phyloP scores from a whole-genome alignment of 2,888 invertebrate genomes.

The Ariolimax columbianus region DNA sequence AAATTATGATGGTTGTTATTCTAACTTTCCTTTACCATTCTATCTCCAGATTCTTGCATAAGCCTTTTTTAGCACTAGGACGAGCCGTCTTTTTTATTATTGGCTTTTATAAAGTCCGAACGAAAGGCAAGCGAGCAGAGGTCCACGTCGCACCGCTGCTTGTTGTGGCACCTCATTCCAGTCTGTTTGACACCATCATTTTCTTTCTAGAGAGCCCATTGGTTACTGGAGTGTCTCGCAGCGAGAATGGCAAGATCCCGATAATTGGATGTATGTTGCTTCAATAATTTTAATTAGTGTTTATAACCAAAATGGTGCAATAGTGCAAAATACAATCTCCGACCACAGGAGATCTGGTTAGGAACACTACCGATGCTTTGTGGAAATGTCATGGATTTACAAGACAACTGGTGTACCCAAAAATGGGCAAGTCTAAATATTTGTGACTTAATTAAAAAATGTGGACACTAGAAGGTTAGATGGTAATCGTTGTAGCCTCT shows the following conservation, averaged over 20 bases:
- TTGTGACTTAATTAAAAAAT: too few relatives aligned
- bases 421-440: too few relatives aligned
- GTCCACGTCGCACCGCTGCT: constrained; percentile 34
- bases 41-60: constrained; percentile 12
- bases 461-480: too few relatives aligned
- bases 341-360: too few relatives aligned
- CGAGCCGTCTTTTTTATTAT: constrained; percentile 10
- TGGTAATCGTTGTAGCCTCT: too few relatives aligned
- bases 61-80: constrained; percentile 46
- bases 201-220: constrained; percentile 84
- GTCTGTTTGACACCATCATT: constrained; percentile 77
- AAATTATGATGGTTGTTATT: too few relatives aligned
- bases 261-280: constrained; percentile 91
- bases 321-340: too few relatives aligned
- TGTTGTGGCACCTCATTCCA: constrained; percentile 42
- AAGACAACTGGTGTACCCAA: too few relatives aligned
- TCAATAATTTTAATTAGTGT: not conserved
- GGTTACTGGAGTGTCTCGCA: constrained; percentile 93
- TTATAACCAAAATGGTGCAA: not conserved
- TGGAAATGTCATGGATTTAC: too few relatives aligned
- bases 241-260: constrained; percentile 89
- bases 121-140: not conserved
- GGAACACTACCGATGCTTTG: too few relatives aligned
- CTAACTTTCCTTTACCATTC: not conserved
- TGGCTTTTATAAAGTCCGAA: constrained; percentile 20